Percentiles rank a stretch among this genome's conserved stretches.
Evolutionary conservation across 2,888 invertebrate species (phyloP).

Genomic region (Himalopsyche kuldschensis): DNA sequence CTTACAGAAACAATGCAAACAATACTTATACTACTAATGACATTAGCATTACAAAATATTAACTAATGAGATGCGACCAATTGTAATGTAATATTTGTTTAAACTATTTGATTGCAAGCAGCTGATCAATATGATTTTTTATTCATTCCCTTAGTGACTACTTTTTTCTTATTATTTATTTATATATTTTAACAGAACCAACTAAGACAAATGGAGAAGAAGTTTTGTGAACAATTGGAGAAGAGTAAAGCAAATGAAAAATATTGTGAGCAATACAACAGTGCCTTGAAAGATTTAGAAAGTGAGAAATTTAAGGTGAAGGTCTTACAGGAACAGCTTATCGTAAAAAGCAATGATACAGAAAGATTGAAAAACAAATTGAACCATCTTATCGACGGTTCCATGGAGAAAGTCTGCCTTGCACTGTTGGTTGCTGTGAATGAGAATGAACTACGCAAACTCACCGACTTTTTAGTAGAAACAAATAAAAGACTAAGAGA

Average conservation of each 20-base stretch:
- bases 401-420: slow-evolving; percentile 55
- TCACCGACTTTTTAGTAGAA: slow-evolving; percentile 61
- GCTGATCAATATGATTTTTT: no score
- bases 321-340: slow-evolving; percentile 53
- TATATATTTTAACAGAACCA: slow-evolving; percentile 51
- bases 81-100: no score
- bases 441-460: slow-evolving; percentile 64
- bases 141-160: no score
- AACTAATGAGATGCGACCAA: no score
- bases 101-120: no score
- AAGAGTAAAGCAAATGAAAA: slow-evolving; percentile 57
- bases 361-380: slow-evolving; percentile 55
- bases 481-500: slow-evolving; percentile 61
- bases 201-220: slow-evolving; percentile 52
- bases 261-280: slow-evolving; percentile 51
- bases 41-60: no score
- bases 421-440: slow-evolving; percentile 60
- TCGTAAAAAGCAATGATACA: slow-evolving; percentile 55
- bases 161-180: neutral
- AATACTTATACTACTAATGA: no score
- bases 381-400: slow-evolving; percentile 54
- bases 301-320: slow-evolving; percentile 58
- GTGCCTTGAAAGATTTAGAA: slow-evolving; percentile 51
- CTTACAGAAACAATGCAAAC: no score
- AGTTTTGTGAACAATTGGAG: slow-evolving; percentile 57